These are phyloP conservation scores for Caenorhabditis sp. DNA, from an alignment of 2,888 invertebrate genomes.

Conservation along the genomic window DNA sequence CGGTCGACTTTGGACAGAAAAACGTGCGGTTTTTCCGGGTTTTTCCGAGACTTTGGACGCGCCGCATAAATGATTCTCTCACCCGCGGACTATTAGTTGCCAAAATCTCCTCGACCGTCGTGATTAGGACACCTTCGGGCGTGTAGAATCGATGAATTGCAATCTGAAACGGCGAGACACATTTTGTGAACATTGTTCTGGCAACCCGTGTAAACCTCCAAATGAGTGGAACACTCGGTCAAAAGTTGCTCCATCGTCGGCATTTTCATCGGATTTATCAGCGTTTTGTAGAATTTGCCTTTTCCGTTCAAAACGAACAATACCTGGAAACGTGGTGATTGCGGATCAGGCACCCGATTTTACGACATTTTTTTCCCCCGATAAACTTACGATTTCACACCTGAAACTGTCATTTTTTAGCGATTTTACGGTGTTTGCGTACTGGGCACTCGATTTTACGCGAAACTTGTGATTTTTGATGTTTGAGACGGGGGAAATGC, in stretches of 20 bases:
- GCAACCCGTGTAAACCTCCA: too few relatives aligned
- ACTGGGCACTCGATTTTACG: background rate
- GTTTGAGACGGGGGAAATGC: background rate
- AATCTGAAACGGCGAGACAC: constrained; percentile 34
- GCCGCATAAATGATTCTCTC: too few relatives aligned
- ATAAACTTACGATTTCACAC: background rate
- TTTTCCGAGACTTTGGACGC: too few relatives aligned
- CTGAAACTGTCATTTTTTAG: too few relatives aligned
- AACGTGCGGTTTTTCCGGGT: too few relatives aligned
- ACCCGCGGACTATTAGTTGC: constrained; percentile 60
- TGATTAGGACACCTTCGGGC: constrained; percentile 67
- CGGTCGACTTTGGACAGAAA: too few relatives aligned
- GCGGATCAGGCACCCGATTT: background rate
- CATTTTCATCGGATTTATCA: constrained; percentile 70
- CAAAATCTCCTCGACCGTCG: constrained; percentile 66
- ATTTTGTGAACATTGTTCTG: background rate
- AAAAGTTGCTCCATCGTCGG: constrained; percentile 71
- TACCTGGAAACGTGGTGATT: constrained; percentile 57
- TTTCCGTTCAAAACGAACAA: constrained; percentile 76
- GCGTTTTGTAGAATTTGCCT: constrained; percentile 67
- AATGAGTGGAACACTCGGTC: constrained; percentile 55
- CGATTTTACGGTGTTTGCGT: background rate
- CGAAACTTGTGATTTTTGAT: background rate
- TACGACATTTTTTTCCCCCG: background rate
- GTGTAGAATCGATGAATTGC: constrained; percentile 74